Evolutionary conservation across 2,888 invertebrate genomes (phyloP).

Genomic region (Melanchra persicariae): DNA sequence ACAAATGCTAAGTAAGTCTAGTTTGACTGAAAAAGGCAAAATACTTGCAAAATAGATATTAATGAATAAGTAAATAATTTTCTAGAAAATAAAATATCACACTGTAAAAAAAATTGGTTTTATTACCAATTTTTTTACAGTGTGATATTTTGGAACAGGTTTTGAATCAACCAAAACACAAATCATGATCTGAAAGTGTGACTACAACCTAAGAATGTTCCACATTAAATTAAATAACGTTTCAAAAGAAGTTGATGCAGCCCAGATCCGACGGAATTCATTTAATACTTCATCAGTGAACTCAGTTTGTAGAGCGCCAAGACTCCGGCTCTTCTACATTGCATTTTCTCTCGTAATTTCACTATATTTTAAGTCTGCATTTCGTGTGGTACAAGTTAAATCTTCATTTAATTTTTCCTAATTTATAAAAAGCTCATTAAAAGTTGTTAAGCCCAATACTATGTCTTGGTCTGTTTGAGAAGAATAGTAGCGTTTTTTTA

Average conservation of each 20-base stretch:
- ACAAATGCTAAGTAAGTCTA: too few relatives aligned
- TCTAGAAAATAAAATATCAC: too few relatives aligned
- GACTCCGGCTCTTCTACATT: slow-evolving; percentile 52
- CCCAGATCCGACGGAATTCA: slow-evolving; percentile 59
- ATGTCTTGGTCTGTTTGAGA: neutral
- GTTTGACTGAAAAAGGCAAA: too few relatives aligned
- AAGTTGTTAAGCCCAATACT: neutral
- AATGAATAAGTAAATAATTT: too few relatives aligned
- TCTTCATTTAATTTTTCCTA: neutral
- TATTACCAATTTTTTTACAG: too few relatives aligned
- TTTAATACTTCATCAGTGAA: slow-evolving; percentile 65
- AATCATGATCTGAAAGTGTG: neutral
- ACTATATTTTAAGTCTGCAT: slow-evolving; percentile 51
- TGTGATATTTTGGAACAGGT: too few relatives aligned
- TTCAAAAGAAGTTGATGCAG: slow-evolving; percentile 64
- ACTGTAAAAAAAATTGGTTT: too few relatives aligned
- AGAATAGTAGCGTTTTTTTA: neutral
- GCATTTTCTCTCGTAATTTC: slow-evolving; percentile 58
- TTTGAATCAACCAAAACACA: too few relatives aligned
- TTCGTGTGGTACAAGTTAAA: slow-evolving; percentile 43
- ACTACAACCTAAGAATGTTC: slow-evolving; percentile 40
- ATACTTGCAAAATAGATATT: too few relatives aligned
- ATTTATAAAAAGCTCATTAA: neutral
- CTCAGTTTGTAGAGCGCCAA: slow-evolving; percentile 59
- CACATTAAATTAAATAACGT: slow-evolving; percentile 60